Percentiles rank a stretch among this genome's conserved stretches.
Evolutionary conservation across 2,888 invertebrate genomes (phyloP).

Genomic region (Stenurella melanura): DNA sequence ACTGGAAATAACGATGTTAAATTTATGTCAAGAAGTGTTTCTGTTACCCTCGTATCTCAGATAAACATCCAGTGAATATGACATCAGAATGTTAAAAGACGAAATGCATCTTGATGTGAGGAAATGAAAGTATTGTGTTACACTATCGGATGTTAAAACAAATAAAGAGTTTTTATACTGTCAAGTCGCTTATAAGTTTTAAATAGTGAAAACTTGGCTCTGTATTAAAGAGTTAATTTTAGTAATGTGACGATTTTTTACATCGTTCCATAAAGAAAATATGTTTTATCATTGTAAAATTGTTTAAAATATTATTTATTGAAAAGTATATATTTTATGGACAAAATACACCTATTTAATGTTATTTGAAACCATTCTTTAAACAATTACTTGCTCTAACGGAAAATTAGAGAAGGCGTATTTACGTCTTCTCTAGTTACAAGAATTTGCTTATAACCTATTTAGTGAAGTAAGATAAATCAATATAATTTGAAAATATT

Average conservation of each 20-base stretch:
- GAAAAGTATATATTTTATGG: too few relatives aligned
- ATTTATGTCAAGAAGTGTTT: neutral
- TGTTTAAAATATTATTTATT: too few relatives aligned
- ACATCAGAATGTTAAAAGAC: slow-evolving; percentile 27
- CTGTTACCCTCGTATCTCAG: neutral
- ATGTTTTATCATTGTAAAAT: too few relatives aligned
- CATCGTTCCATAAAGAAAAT: too few relatives aligned
- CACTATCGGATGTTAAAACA: slow-evolving; percentile 21
- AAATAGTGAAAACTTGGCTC: neutral
- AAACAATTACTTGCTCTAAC: too few relatives aligned
- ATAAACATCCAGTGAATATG: slow-evolving; percentile 18
- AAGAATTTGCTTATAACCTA: too few relatives aligned
- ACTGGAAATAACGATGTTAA: neutral
- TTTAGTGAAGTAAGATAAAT: too few relatives aligned
- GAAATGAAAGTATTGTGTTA: slow-evolving; percentile 28
- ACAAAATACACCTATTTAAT: too few relatives aligned
- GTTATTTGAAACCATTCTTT: too few relatives aligned
- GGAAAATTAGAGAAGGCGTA: too few relatives aligned
- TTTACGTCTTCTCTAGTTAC: too few relatives aligned
- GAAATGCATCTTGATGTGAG: slow-evolving; percentile 25
- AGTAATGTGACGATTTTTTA: neutral
- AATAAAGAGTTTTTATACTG: slow-evolving; percentile 26
- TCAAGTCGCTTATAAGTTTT: neutral
- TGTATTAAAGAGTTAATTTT: neutral
- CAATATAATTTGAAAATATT: too few relatives aligned